Evolutionary conservation across 92 coral and sea anemone species (phyloP).

Genomic region (Epizoanthus fatuus): DNA sequence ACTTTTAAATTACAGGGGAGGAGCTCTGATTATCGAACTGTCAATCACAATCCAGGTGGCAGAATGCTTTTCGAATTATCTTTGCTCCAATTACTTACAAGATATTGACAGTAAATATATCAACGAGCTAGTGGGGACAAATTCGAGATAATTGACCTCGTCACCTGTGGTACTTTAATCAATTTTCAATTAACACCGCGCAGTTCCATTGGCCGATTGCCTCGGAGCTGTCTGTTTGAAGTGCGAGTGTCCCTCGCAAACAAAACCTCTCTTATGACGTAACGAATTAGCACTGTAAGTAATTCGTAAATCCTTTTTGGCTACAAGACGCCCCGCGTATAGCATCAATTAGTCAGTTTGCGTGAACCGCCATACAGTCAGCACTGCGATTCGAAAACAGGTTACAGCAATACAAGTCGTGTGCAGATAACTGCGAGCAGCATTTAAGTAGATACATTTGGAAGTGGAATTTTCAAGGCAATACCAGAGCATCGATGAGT

Average conservation of each 20-base stretch:
- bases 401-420: background rate
- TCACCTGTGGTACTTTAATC: conserved; percentile 90
- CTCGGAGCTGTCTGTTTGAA: conserved; percentile 80
- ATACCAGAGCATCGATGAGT: conserved; percentile 47
- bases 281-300: conserved; percentile 98
- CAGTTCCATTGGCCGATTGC: conserved; percentile 72
- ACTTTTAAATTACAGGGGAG: conserved; percentile 92
- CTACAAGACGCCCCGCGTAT: conserved; percentile 93
- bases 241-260: conserved; percentile 75
- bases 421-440: background rate
- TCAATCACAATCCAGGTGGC: conserved; percentile 83
- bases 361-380: conserved; percentile 62
- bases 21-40: conserved; percentile 73
- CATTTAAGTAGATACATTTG: background rate
- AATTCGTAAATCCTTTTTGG: conserved; percentile 99
- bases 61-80: conserved; percentile 63
- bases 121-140: conserved; percentile 62
- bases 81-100: conserved; percentile 72
- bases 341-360: conserved; percentile 86
- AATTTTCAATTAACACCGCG: conserved; percentile 79
- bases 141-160: conserved; percentile 79
- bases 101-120: conserved; percentile 74
- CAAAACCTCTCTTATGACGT: conserved; percentile 93
- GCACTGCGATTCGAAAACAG: background rate
- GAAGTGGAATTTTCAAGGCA: background rate